Conservation (phyloP, 1,140 invertebrate genomes). For the Cydia amplana region DNA sequence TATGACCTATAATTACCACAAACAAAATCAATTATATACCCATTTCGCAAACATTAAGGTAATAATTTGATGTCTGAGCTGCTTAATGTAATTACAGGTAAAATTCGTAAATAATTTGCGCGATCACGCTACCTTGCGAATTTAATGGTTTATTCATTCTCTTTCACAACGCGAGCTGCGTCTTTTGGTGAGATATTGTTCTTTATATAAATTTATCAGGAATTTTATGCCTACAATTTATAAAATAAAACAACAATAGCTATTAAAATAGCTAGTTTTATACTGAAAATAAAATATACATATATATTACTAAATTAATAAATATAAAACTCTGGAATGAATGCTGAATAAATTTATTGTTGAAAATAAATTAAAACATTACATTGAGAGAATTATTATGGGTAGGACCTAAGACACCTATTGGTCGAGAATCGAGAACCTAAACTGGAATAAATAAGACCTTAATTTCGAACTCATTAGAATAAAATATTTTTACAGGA, state of each 20-base stretch:
- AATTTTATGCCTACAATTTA: neutral
- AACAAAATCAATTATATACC: slow-evolving; percentile 25
- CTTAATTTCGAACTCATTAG: too few relatives aligned
- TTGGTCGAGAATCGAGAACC: too few relatives aligned
- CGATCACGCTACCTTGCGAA: slow-evolving; percentile 7
- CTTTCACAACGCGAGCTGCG: neutral
- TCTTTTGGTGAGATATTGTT: neutral
- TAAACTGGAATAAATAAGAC: too few relatives aligned
- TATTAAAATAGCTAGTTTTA: neutral
- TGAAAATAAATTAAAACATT: too few relatives aligned
- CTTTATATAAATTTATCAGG: neutral
- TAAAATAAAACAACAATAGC: too few relatives aligned
- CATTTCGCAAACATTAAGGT: slow-evolving; percentile 9
- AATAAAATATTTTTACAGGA: too few relatives aligned
- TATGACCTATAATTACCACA: too few relatives aligned
- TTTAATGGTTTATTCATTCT: slow-evolving; percentile 11
- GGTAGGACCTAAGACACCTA: too few relatives aligned
- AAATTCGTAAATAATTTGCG: slow-evolving; percentile 25
- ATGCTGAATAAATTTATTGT: too few relatives aligned
- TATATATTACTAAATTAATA: too few relatives aligned
- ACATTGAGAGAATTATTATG: too few relatives aligned
- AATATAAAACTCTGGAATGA: too few relatives aligned
- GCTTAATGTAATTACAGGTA: slow-evolving; percentile 6
- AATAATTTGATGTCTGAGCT: slow-evolving; percentile 9
- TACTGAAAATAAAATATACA: neutral